Conservation (phyloP, 2,113 vertebrate species). For the Solea solea region DNA sequence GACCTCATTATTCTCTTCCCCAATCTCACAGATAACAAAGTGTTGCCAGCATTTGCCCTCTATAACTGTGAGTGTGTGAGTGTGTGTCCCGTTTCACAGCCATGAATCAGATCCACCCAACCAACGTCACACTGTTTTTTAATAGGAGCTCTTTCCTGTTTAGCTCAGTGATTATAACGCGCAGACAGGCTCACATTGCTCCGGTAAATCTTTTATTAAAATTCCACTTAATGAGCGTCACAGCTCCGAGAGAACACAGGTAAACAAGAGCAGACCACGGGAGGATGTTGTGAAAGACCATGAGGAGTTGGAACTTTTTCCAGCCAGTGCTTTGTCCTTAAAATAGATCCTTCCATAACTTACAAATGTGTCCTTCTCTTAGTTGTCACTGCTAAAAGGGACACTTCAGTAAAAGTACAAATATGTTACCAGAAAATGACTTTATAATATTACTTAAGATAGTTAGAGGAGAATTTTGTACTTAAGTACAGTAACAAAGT, state of each 20-base stretch:
- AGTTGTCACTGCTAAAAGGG: background rate
- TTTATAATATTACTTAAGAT: too few relatives aligned
- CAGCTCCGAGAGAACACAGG: slow-evolving; percentile 48
- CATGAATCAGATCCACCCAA: slow-evolving; percentile 54
- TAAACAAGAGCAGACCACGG: slow-evolving; percentile 23
- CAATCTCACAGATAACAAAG: slow-evolving; percentile 66
- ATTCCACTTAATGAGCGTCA: slow-evolving; percentile 29
- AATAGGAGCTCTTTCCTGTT: slow-evolving; percentile 54
- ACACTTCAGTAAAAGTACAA: too few relatives aligned
- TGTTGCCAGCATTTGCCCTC: slow-evolving; percentile 53
- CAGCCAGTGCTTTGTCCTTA: background rate
- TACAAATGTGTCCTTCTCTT: background rate
- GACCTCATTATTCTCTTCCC: slow-evolving; percentile 72
- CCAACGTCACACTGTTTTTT: slow-evolving; percentile 50
- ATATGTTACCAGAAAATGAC: too few relatives aligned
- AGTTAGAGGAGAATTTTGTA: too few relatives aligned
- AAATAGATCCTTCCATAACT: background rate
- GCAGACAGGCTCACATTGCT: slow-evolving; percentile 31
- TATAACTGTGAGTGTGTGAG: slow-evolving; percentile 23
- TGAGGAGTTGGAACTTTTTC: background rate
- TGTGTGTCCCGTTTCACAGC: slow-evolving; percentile 31
- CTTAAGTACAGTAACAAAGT: too few relatives aligned
- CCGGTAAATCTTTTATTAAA: slow-evolving; percentile 49
- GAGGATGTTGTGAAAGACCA: slow-evolving; percentile 4
- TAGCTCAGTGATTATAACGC: slow-evolving; percentile 58